Base-by-base conservation (phyloP, 2,888 invertebrate species). In the Furcula furcula region DNA sequence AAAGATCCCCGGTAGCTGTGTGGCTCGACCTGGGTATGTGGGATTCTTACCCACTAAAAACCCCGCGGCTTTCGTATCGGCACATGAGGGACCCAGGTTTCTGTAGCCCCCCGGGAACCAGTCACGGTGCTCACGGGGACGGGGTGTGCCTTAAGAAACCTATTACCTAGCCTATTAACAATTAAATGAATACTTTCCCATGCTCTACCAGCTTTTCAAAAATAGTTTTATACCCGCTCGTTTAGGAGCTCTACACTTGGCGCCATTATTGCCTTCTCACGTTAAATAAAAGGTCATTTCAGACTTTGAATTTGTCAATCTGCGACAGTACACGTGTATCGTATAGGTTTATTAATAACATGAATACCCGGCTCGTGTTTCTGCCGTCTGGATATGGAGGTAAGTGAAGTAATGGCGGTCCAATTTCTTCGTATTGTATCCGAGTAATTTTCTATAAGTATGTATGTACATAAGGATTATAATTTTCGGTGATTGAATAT, bases 271-370 rank as follows among this genome's bases (percentile, higher is more conserved):
- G 42, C 26, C 28, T 29, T 35, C 66, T 74, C 68, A 73, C 55
- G 54, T 46, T 42, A 36, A 48, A 59, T 62, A 59, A 66, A 68
- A 64, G 69, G 64, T 46, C 54, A 43, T 28, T 34, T 26, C 30
- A 21, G 40, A 52, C 36, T 37, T 55, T 41, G 42, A 62, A 65
- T 70, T 66, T 67, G 64, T 67, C 67, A 67, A 60, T 62, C 40
- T 55, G 38, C 57, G 61, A 60, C 62, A 51, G 31, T 61, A 68
- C 63, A 63, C 65, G 63, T 57, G 67, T 54, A 11, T n/a, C 31
- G 6, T 37, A 42, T 38, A 47, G 35, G 41, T 50, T 48, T 39
- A 40, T 44, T 40, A 44, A 36, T 50, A 39, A 40, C 30, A 25
- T 50, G 43, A 44, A 40, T 48, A 46, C 30, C 27, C 21, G 46